Base-by-base conservation (phyloP, 2,888 invertebrate genomes). In the Eumacrocentrus americanus region DNA sequence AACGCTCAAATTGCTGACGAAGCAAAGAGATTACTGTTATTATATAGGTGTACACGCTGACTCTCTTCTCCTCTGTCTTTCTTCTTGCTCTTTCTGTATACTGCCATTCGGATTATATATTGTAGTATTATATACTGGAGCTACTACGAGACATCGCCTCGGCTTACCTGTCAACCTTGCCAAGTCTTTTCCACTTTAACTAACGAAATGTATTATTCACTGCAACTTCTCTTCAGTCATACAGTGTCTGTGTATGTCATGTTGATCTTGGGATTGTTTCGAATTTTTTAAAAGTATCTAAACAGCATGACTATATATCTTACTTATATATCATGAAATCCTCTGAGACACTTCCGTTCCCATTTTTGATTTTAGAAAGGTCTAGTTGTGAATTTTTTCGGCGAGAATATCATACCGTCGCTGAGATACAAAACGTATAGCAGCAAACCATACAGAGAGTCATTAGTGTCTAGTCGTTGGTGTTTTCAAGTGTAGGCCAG, bases 11-110 rank as follows among this genome's bases (percentile, higher is more conserved):
- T 79, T 79, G 77, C 78, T 71, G 78, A 68, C 72, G 75, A 72
- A 74, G 70, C 71, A 70, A 74, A 46, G 71, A 79, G 75, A 80
- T 80, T 79, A 80, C 80, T 80, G 80, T 80, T 80, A 80, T 80
- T 80, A 60, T n/a, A n/a, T 50, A 60, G 60, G 60, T n/a, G n/a
- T 60, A 80, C 76, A 74, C 69, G 70, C 75, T 71, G 73, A 74
- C 72, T 74, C 75, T 40, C 50, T 54, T 37, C 40, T 46, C 37
- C 40, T 58, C 55, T 65, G 54, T 55, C 54, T 57, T 59, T 52
- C 44, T 42, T 61, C 60, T 56, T 53, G 47, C 40, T 48, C 48
- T 37, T 25, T 55, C 48, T 60, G 37, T 56, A 20, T 11, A 25
- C 22, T 50, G 46, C 38, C 20, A 40, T 14, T 35, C 29, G 7